Evolutionary conservation across 2,113 vertebrate species (phyloP), one percentile per base, ranked within the genome.

Genomic region (Callionymus lyra): DNA sequence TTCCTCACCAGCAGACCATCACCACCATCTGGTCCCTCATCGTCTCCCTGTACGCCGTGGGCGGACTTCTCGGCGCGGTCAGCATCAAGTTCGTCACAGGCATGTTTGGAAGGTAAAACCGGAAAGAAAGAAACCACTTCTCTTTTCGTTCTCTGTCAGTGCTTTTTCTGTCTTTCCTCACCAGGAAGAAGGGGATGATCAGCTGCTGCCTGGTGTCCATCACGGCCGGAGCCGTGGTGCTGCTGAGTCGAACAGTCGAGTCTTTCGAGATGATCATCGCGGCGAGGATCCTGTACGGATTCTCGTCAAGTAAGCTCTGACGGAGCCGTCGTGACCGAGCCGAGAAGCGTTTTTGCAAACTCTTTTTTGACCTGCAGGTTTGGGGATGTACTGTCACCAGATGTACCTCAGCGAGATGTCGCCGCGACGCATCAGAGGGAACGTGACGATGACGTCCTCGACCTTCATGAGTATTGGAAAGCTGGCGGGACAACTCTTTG

Each of bases 201-300:
- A 63, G 55, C 56, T 82, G 51, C 61, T 77, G 68, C 54, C 32
- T 41, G 0, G 31, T 83, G 42, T 6, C 37, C 10, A 39, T 85
- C 4, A 16, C 47, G 9, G 70, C 54, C 15, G 58, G 68, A 10
- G 59, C 31, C 2, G 49, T 81, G 47, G 79, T 86, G 82, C 38
- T 80, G 37, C 39, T 51, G 1, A 84, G 84, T 56, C 84, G 72
- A 69, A 0, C 0, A 1, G 60, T 59, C 11, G 46, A 70, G 10
- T 86, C 85, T 1, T 86, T 78, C 54, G 83, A 87, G 52, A 81
- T 88, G 82, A 66, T 85, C 15, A 55, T 87, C 18, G 18, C 82
- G 27, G 71, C 81, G 6, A 78, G 84, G 34, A 59, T 81, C 9
- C 34, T 86, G 27, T 69, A 38, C 13, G 86, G 85, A 6, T 70